Evolutionary conservation across 2,113 vertebrate species (phyloP).

Genomic region (Macquaria ambigua): DNA sequence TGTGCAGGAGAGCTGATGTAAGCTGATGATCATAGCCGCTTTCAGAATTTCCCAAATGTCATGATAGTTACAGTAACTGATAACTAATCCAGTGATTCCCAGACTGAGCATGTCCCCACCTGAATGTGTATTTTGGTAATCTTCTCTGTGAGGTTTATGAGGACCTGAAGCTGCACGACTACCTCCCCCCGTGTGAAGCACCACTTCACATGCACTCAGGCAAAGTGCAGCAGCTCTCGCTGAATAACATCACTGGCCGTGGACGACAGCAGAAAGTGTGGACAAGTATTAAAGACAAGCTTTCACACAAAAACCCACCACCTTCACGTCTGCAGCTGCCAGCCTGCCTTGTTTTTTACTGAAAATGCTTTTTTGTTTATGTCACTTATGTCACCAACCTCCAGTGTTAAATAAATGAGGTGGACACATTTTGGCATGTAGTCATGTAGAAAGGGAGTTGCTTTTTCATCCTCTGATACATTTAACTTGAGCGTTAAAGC

Average conservation of each 20-base stretch:
- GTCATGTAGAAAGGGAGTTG: slow-evolving; percentile 23
- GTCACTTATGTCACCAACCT: slow-evolving; percentile 40
- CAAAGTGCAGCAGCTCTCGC: slow-evolving; percentile 30
- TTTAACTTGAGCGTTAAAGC: slow-evolving; percentile 45
- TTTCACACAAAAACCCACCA: background rate
- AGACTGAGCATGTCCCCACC: background rate
- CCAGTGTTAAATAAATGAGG: slow-evolving; percentile 54
- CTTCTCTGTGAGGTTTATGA: slow-evolving; percentile 35
- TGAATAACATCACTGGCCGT: slow-evolving; percentile 23
- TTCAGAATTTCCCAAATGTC: slow-evolving; percentile 1
- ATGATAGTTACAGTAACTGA: background rate
- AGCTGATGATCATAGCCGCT: background rate
- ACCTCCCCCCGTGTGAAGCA: slow-evolving; percentile 46
- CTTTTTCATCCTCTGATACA: slow-evolving; percentile 50
- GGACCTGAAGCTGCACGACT: slow-evolving; percentile 26
- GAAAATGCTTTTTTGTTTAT: slow-evolving; percentile 21
- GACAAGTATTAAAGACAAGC: background rate
- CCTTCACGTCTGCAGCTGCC: slow-evolving; percentile 15
- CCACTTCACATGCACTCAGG: slow-evolving; percentile 61
- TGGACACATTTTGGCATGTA: slow-evolving; percentile 52
- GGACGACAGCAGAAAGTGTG: slow-evolving; percentile 8
- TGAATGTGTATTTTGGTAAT: slow-evolving; percentile 26
- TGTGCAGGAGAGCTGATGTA: background rate
- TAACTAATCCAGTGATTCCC: slow-evolving; percentile 3
- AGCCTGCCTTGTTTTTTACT: background rate